Evolutionary conservation across 2,113 vertebrate species (phyloP), one percentile per base, ranked within the genome.

Genomic region (Speoplatyrhinus poulsoni): DNA sequence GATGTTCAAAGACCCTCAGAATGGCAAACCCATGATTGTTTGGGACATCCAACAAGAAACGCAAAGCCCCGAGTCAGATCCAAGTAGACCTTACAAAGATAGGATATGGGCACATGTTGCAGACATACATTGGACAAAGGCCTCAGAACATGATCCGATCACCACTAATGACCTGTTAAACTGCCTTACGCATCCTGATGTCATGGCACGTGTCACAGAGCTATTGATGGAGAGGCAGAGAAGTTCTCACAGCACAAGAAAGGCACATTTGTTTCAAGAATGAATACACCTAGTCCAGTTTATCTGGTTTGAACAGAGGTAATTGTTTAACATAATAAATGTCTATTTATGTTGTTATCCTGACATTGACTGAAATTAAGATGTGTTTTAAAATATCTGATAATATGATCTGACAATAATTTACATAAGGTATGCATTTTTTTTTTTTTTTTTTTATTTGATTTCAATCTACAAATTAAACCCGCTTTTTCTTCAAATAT

Each of bases 101-200:
- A 41, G 36, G 36, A 41, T 41, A 41, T 41, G 36, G 41, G 12
- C 9, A 16, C 0, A 2, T 48, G 64, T 9, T 7, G 54, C 65
- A 49, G 75, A 26, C 49, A 54, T 67, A 9, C n/a, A 9, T 3
- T 36, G 65, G 12, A 19, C 17, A 15, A 46, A 68, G 36, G 70
- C 56, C 1, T 32, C 19, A 4, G 1, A 1, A 3, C 47, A 16
- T 2, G n/a, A 52, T 46, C 17, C 50, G 3, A 74, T 98, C 77
- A 95, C 93, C 59, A 98, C 95, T 53, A 94, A 97, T 66, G 94
- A 97, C 78, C 82, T 99, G 82, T 82, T 99, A 13, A 95, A 96
- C 81, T 97, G 95, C 75, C 84, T 98, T 85, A 76, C 97, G 74
- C 94, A 96, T 86, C 98, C 98, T 0, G 90, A 85, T 12, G 88